Base-by-base conservation (phyloP, 2,113 vertebrate genomes). In the Hepsetus odoe region DNA sequence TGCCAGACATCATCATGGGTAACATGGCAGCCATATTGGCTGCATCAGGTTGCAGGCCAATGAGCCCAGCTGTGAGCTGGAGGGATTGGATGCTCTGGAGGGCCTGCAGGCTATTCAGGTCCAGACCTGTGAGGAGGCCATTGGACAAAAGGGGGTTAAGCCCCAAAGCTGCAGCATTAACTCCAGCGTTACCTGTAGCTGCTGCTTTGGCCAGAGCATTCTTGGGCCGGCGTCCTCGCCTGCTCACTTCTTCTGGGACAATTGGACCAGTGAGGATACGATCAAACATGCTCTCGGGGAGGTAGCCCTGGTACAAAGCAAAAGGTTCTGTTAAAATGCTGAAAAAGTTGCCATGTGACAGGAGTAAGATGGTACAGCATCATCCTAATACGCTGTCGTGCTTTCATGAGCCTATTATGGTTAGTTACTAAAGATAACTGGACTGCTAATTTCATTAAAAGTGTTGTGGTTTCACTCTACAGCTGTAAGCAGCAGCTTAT, bases 191-290 rank as follows among this genome's bases (percentile, higher is more conserved):
- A 0, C 92, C 81, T 0, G 92, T 86, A 0, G 91, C 90, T 0
- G 92, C 83, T 0, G 93, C 93, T 90, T 96, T 98, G 0, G 93
- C 93, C 49, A 95, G 81, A 69, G 96, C 96, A 14, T 96, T 98
- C 84, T 99, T 99, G 32, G 98, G 98, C 79, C 98, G 93, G n/a
- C 98, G 88, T 5, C 98, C 98, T 20, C 98, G 87, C 20, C 98
- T 91, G 86, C 98, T 98, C 38, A 98, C 97, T 89, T 99, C 98
- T 71, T 99, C 97, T 0, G 97, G 95, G 81, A 99, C 96, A 11
- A 99, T 96, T 8, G 98, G 98, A 32, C 98, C 98, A 0, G 98
- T 99, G 65, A 99, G 92, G 86, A 99, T 99, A 2, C 98, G 94
- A 79, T 99, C 98, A 71, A 95, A 98, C 98, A 99, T 99, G 18